Evolutionary conservation across 2,888 invertebrate species (phyloP), one percentile per base, ranked within the genome.

Genomic region (Bembecia ichneumoniformis): DNA sequence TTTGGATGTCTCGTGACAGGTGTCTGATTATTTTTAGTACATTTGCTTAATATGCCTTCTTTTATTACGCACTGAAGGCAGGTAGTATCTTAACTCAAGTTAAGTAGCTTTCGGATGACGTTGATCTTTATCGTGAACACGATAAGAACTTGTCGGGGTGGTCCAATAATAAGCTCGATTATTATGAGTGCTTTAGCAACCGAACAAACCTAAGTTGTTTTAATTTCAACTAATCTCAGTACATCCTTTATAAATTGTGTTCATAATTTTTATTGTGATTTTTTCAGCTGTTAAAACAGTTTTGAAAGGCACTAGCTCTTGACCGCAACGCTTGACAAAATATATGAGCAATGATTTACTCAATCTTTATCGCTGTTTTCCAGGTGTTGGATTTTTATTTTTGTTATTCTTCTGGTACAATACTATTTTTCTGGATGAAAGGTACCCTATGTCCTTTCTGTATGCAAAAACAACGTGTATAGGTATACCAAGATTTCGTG

Each of bases 111-210:
- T 56, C 51, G 49, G 51, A 48, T 57, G 57, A 59, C 55, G 52
- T 59, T 59, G 62, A 64, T 66, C 58, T 59, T 56, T 55, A 51
- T 58, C 54, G 49, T 28, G 47, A 55, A 53, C 51, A 50, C 52
- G 51, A 52, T 51, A 57, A 56, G 47, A 40, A 14, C 51, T 51
- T 44, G 51, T 46, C 48, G 54, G 59, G 66, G 67, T 66, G 67
- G 68, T 60, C 67, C 51, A 50, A 36, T 55, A 51, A 57, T 51
- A 52, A 53, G 52, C 50, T 45, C 13, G 40, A 40, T 40, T 40
- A 13, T n/a, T 40, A 14, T 3, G 40, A 40, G 14, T 40, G n/a
- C 14, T 40, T 40, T 40, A 28, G 7, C 28, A 28, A 28, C 28
- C 14, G 40, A 40, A 35, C 11, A 35, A 35, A 11, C 11, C 11